Evolutionary conservation across 2,888 invertebrate genomes (phyloP).

Genomic region (Deilephila elpenor): DNA sequence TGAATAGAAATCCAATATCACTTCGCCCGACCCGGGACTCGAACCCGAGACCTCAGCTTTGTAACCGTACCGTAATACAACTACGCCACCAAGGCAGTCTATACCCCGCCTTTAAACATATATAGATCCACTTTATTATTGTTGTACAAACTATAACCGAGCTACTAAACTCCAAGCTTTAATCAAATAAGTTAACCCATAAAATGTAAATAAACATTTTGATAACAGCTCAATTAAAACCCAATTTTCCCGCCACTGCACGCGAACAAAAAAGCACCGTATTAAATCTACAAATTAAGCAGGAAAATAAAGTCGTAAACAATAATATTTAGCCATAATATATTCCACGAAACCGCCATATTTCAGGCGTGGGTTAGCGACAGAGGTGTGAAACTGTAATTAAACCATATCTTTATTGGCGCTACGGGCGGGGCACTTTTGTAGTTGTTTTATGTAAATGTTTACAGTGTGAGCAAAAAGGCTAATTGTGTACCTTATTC

Average conservation of each 20-base stretch:
- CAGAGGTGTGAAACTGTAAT: constrained; percentile 23
- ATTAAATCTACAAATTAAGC: constrained; percentile 2
- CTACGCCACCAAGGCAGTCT: too few species aligned
- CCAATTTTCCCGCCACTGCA: background rate
- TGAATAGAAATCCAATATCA: too few species aligned
- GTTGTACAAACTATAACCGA: too few species aligned
- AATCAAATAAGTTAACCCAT: too few species aligned
- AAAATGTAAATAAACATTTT: background rate
- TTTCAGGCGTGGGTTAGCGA: constrained; percentile 26
- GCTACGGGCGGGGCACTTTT: constrained; percentile 18
- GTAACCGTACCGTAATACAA: too few species aligned
- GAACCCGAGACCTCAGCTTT: too few species aligned
- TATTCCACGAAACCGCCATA: constrained; percentile 28
- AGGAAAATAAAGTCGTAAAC: constrained; percentile 18
- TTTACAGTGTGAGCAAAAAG: constrained; percentile 14
- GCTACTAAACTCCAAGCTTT: too few species aligned
- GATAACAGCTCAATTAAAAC: constrained; percentile 9
- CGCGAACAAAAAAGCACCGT: background rate
- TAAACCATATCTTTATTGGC: constrained; percentile 31
- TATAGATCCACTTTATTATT: too few species aligned
- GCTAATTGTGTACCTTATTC: background rate
- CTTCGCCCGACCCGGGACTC: too few species aligned
- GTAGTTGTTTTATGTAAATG: constrained; percentile 27
- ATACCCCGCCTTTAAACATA: too few species aligned
- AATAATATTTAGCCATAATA: constrained; percentile 31